A percentile compares a stretch with the other conserved stretches of the same genome.
These are phyloP conservation scores for Pilophorus perplexus DNA, from an alignment of 2,888 invertebrate genomes.

Conservation along the genomic window DNA sequence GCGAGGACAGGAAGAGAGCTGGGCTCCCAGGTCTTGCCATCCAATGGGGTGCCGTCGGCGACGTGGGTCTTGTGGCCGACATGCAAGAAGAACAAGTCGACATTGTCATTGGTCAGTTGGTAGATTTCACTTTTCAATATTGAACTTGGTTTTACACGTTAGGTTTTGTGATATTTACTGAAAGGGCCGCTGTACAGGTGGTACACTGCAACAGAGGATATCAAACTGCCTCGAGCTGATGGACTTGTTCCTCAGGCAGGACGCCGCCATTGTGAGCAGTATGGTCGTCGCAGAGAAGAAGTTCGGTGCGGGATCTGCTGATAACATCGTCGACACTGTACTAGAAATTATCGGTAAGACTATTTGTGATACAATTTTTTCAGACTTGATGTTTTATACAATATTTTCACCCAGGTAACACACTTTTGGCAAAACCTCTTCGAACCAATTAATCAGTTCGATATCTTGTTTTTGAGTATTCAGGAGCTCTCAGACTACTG, in stretches of 20 bases:
- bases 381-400: too few relatives aligned
- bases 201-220: slow-evolving; percentile 83
- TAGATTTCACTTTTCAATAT: neutral
- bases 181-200: slow-evolving; percentile 53
- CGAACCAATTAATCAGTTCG: neutral
- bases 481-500: too few relatives aligned
- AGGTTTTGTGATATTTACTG: neutral
- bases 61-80: slow-evolving; percentile 67
- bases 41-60: slow-evolving; percentile 92
- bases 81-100: slow-evolving; percentile 64
- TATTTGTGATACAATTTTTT: too few relatives aligned
- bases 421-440: neutral
- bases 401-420: too few relatives aligned
- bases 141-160: neutral
- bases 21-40: slow-evolving; percentile 78
- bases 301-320: slow-evolving; percentile 60
- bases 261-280: slow-evolving; percentile 68
- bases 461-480: too few relatives aligned
- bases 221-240: slow-evolving; percentile 74
- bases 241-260: slow-evolving; percentile 63
- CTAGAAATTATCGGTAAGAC: slow-evolving; percentile 57
- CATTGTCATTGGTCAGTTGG: slow-evolving; percentile 59
- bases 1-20: slow-evolving; percentile 67
- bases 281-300: slow-evolving; percentile 86
- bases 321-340: slow-evolving; percentile 70